Evolutionary conservation across 2,113 vertebrate genomes (phyloP).

Genomic region (Marmota monax): DNA sequence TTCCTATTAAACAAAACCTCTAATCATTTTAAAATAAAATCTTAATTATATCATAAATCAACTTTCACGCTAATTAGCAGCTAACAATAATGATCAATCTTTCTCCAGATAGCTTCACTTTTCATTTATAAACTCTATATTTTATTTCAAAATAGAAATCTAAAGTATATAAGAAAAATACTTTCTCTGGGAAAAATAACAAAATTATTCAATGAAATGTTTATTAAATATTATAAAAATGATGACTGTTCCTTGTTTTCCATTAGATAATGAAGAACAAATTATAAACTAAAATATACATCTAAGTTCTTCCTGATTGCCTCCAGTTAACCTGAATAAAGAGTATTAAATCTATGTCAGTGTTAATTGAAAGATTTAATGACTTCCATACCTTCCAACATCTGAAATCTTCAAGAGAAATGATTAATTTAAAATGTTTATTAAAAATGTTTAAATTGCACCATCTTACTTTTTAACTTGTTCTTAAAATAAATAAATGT

Average conservation of each 20-base stretch:
- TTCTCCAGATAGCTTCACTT: background rate
- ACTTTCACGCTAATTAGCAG: background rate
- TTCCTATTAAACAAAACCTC: background rate
- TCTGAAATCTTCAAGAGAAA: background rate
- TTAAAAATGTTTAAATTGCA: background rate
- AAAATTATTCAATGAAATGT: background rate
- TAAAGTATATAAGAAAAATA: background rate
- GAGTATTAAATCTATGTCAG: background rate
- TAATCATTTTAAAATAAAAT: background rate
- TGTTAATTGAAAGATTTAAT: background rate
- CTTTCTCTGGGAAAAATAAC: background rate
- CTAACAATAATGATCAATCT: background rate
- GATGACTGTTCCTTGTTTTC: background rate
- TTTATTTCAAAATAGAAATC: background rate
- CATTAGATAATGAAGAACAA: background rate
- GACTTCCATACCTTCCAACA: background rate
- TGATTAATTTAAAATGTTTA: background rate
- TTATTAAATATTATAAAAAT: background rate
- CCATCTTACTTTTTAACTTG: background rate
- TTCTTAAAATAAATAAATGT: constrained; percentile 5
- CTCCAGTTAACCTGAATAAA: background rate
- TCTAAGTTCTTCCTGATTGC: background rate
- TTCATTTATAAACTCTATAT: background rate
- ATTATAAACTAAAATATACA: background rate
- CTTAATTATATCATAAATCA: background rate